phyloP scores from a whole-genome alignment of 37 sponge, comb jelly and placozoan genomes.

The Halichondria panicea region DNA sequence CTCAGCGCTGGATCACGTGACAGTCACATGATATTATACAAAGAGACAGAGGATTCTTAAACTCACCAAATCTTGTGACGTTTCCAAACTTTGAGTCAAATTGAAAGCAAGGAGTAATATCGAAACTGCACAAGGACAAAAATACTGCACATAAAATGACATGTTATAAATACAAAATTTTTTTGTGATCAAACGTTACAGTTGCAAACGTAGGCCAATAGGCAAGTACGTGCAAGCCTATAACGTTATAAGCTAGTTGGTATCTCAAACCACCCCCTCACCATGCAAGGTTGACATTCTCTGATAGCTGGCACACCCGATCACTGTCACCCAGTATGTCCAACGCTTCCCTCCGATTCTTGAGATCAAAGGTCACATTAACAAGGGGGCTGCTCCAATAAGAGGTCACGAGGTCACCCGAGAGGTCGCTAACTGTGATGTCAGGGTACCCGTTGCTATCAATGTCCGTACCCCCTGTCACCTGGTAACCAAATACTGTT shows the following conservation, averaged over 20 bases:
- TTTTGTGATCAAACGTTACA: no score
- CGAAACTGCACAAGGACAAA: no score
- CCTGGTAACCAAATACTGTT: conserved; percentile 49
- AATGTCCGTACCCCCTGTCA: conserved; percentile 58
- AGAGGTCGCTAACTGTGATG: conserved; percentile 38
- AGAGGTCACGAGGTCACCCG: conserved; percentile 8
- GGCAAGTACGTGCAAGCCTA: no score
- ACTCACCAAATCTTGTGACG: conserved; percentile 43
- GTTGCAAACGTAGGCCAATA: no score
- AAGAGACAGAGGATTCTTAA: conserved; percentile 11
- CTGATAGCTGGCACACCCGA: not conserved
- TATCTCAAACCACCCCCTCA: no score
- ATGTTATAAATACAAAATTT: no score
- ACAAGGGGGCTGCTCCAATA: conserved; percentile 30
- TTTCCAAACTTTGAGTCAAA: conserved; percentile 7
- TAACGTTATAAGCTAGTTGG: no score
- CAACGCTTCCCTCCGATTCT: not conserved
- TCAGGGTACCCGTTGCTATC: conserved; percentile 71
- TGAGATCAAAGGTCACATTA: conserved; percentile 3
- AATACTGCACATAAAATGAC: no score
- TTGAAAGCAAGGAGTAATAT: conserved; percentile 44
- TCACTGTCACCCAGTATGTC: conserved; percentile 11
- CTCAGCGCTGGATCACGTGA: conserved; percentile 2
- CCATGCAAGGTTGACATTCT: conserved; percentile 10
- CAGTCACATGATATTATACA: not conserved